phyloP scores from a whole-genome alignment of 2,888 invertebrate species.

The Pimpla rufipes region DNA sequence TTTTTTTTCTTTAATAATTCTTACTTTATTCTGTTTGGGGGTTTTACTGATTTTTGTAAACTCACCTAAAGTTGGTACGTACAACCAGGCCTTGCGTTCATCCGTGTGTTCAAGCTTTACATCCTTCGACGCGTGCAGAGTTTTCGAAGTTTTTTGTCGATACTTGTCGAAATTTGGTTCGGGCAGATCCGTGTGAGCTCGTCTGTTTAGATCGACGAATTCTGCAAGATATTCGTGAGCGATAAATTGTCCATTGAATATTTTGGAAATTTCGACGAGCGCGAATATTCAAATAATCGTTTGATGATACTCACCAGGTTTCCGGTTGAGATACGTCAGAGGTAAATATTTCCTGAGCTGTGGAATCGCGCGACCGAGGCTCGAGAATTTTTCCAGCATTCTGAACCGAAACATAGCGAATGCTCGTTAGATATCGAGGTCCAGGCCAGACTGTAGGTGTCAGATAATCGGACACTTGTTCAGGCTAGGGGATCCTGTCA shows the following conservation, averaged over 20 bases:
- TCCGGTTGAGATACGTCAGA: slow-evolving; percentile 17
- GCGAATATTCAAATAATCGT: not conserved
- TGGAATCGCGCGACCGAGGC: slow-evolving; percentile 15
- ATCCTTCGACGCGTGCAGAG: slow-evolving; percentile 80
- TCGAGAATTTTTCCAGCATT: slow-evolving; percentile 53
- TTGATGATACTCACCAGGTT: slow-evolving; percentile 33
- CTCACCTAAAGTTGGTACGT: slow-evolving; percentile 86
- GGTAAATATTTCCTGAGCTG: slow-evolving; percentile 42
- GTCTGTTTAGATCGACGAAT: slow-evolving; percentile 75
- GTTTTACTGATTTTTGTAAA: not conserved
- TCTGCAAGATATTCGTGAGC: slow-evolving; percentile 7
- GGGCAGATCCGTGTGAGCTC: slow-evolving; percentile 88
- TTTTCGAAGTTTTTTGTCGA: slow-evolving; percentile 84
- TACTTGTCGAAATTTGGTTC: slow-evolving; percentile 87
- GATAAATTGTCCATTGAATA: not conserved
- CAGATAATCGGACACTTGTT: not conserved
- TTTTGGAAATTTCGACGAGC: not conserved
- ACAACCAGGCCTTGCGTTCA: slow-evolving; percentile 84
- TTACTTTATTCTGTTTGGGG: too few relatives aligned
- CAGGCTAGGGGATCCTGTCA: slow-evolving; percentile 28
- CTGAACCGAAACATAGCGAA: slow-evolving; percentile 55
- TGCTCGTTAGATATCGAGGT: slow-evolving; percentile 6
- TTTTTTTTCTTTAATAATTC: too few relatives aligned
- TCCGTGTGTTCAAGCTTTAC: slow-evolving; percentile 83
- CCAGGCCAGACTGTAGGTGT: not conserved